Conservation (phyloP, 2,797 vertebrate genomes). For the Manis pentadactyla region DNA sequence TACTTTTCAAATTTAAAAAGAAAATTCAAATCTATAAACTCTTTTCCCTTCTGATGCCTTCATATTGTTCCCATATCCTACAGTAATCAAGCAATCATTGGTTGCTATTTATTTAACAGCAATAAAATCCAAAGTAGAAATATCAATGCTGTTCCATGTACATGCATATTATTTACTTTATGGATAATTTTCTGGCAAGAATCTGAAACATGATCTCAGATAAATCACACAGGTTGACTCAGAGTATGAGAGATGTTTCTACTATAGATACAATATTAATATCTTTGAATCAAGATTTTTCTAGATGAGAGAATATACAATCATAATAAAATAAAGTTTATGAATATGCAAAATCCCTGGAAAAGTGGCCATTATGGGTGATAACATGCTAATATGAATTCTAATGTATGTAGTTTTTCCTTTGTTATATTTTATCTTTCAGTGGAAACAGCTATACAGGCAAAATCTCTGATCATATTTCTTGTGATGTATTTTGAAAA, state of each 20-base stretch:
- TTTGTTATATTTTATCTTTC: background rate
- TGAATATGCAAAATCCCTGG: background rate
- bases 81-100: constrained; percentile 55
- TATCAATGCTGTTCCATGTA: background rate
- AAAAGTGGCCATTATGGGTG: background rate
- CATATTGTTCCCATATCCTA: constrained; percentile 56
- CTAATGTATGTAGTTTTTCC: background rate
- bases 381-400: background rate
- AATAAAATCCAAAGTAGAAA: background rate
- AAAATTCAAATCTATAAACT: constrained; percentile 72
- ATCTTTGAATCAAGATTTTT: background rate
- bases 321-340: background rate
- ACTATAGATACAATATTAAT: background rate
- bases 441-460: background rate
- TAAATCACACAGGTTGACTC: background rate
- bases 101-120: no score
- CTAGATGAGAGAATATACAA: background rate
- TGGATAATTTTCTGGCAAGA: background rate
- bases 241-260: background rate
- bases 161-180: background rate
- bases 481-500: background rate
- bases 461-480: background rate
- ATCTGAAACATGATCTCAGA: background rate
- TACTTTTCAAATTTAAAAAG: constrained; percentile 52
- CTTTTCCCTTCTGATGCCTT: constrained; percentile 71